Conservation (phyloP, 1,140 invertebrate genomes). For the Elymnias hypermnestra region DNA sequence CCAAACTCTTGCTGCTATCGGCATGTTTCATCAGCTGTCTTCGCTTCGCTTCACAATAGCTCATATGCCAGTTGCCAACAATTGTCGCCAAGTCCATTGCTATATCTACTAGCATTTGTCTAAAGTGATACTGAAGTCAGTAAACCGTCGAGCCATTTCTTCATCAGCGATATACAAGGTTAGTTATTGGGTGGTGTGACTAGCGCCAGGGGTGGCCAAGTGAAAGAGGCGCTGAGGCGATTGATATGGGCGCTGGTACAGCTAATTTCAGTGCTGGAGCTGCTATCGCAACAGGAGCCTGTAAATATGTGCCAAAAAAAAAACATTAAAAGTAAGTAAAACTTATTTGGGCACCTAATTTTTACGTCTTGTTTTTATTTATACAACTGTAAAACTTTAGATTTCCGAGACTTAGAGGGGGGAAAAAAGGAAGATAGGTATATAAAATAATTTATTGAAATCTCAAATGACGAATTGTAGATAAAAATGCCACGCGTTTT, state of each 20-base stretch:
- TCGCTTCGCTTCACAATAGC: constrained; percentile 8
- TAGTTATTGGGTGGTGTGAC: constrained; percentile 19
- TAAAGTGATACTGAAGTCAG: constrained; percentile 10
- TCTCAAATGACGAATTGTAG: no score
- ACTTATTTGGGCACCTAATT: no score
- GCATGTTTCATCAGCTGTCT: constrained; percentile 4
- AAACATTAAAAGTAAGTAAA: no score
- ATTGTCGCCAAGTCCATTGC: no score
- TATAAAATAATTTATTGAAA: no score
- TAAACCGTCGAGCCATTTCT: constrained; percentile 12
- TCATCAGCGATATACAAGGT: constrained; percentile 39
- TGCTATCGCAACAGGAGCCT: constrained; percentile 30
- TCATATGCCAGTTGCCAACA: constrained; percentile 9
- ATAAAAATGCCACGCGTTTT: no score
- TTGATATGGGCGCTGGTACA: constrained; percentile 52
- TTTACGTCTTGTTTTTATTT: no score
- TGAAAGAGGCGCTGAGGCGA: constrained; percentile 42
- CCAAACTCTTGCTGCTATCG: constrained; percentile 6
- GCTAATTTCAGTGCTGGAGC: not conserved
- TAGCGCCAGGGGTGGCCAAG: constrained; percentile 61
- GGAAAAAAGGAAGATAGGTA: no score
- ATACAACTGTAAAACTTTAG: no score
- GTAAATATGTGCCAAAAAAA: no score
- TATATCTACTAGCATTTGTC: constrained; percentile 12
- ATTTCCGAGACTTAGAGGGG: no score